Evolutionary conservation across 2,888 invertebrate genomes (phyloP), one percentile per base, ranked within the genome.

Genomic region (Uropetala carovei): DNA sequence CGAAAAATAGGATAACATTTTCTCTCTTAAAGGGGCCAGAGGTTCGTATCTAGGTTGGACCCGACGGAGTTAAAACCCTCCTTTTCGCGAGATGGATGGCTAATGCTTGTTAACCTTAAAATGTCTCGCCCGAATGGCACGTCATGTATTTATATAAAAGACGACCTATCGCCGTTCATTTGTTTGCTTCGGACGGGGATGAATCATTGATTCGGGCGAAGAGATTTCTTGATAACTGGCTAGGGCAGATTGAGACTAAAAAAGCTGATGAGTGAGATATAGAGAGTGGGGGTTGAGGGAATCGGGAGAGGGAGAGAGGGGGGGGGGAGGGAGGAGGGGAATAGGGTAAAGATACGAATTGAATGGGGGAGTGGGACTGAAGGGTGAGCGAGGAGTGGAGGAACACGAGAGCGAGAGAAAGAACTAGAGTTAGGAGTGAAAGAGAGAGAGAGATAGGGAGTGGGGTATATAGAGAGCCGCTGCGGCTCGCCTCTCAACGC

Each of bases 401-500:
- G 57, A 83, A 16, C n/a, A 43, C 3, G 56, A 13, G 14, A 18
- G 18, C 56, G 83, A 57, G 13, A 57, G 56, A 10, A 18, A 18
- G n/a, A n/a, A n/a, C 8, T 9, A 18, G 75, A 7, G 83, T 43
- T 43, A 18, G 83, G 57, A 7, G 30, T 22, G 82, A 30, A 43
- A 43, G 57, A 18, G 13, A 56, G 56, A 57, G 56, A 18, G 18
- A 56, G 56, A 57, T n/a, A 5, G 18, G 57, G 18, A 83, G 56
- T n/a, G n/a, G n/a, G n/a, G n/a, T n/a, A n/a, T n/a, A n/a, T n/a
- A n/a, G n/a, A 56, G 56, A 43, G 43, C 83, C 30, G 43, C 89
- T 89, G 89, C 68, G 64, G 64, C 89, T 89, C n/a, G 43, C 43
- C 89, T 68, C 89, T 89, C 89, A 89, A 89, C 89, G 89, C 60